Percentiles rank a stretch among this genome's conserved stretches.
Evolutionary conservation across 2,113 vertebrate genomes (phyloP).

Genomic region (Falco punctatus): DNA sequence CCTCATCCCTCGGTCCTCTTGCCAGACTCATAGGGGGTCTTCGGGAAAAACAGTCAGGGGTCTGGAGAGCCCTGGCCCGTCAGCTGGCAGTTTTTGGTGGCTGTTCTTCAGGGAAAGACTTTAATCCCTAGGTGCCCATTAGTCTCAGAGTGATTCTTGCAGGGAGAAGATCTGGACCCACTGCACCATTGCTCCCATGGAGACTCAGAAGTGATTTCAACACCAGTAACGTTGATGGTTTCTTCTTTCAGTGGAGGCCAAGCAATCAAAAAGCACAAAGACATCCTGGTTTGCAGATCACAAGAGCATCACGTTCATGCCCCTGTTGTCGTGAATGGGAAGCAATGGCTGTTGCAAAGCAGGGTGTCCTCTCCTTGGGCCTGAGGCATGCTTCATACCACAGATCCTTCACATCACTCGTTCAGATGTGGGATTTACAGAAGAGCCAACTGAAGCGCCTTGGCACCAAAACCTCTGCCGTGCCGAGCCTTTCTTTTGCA

Average conservation of each 20-base stretch:
- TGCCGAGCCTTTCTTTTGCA: not conserved
- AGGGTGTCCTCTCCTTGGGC: not conserved
- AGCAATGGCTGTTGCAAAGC: constrained; percentile 35
- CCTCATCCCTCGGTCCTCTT: not conserved
- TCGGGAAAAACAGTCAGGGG: not conserved
- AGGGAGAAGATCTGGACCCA: constrained; percentile 19
- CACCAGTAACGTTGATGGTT: not conserved
- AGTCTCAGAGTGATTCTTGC: not conserved
- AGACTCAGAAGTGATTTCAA: not conserved
- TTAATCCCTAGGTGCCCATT: not conserved
- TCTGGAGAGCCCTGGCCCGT: not conserved
- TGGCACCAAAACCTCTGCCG: not conserved
- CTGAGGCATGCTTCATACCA: not conserved
- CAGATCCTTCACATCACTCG: constrained; percentile 8
- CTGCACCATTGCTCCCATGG: constrained; percentile 25
- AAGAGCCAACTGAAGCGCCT: not conserved
- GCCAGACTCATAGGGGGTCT: not conserved
- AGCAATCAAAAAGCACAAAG: not conserved
- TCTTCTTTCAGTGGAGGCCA: constrained; percentile 15
- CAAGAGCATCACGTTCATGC: not conserved
- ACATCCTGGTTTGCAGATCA: not conserved
- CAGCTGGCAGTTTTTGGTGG: not conserved
- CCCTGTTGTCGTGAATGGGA: not conserved
- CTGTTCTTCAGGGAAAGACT: not conserved
- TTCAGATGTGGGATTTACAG: not conserved